Evolutionary conservation across 2,797 vertebrate genomes (phyloP), one percentile per base, ranked within the genome.

Genomic region (Lycodopsis pacificus): DNA sequence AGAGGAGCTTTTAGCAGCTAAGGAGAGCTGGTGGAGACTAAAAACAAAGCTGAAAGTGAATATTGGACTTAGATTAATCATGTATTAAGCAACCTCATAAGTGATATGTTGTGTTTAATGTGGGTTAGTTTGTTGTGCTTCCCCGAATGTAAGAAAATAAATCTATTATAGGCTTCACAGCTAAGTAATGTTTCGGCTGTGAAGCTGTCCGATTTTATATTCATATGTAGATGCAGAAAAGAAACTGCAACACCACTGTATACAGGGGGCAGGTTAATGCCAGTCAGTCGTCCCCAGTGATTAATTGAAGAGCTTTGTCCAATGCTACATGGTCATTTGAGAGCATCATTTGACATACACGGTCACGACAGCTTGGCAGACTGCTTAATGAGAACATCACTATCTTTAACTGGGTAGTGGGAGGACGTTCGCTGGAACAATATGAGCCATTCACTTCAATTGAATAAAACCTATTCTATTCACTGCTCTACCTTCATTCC

Each of bases 331-430:
- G 27, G 63, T 74, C 71, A 84, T 91, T 81, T 79, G 58, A 76
- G 71, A 73, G 59, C 53, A 49, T 83, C 51, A 78, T 82, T 82
- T 83, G 80, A 82, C 71, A 76, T 65, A 70, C 74, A 74, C 58
- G 73, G 82, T 79, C 86, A 86, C 79, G 86, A 79, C 86, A 88
- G 62, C 70, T 68, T 72, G 62, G 82, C 83, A 80, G 64, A 64
- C 63, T 38, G 32, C 25, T 59, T 65, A 79, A 84, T 82, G 79
- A 85, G 71, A 81, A 54, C 11, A 82, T 82, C 53, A 44, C 40
- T 66, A 71, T 77, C 77, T 86, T 69, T 57, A 76, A 85, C 36
- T 19, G 65, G 30, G 20, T 25, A 69, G 66, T 65, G 36, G 77
- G 73, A 63, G 53, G 77, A 87, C 4, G 3, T 74, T 79, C 80